phyloP scores from a whole-genome alignment of 2,888 invertebrate species.

The Cabera pusaria region DNA sequence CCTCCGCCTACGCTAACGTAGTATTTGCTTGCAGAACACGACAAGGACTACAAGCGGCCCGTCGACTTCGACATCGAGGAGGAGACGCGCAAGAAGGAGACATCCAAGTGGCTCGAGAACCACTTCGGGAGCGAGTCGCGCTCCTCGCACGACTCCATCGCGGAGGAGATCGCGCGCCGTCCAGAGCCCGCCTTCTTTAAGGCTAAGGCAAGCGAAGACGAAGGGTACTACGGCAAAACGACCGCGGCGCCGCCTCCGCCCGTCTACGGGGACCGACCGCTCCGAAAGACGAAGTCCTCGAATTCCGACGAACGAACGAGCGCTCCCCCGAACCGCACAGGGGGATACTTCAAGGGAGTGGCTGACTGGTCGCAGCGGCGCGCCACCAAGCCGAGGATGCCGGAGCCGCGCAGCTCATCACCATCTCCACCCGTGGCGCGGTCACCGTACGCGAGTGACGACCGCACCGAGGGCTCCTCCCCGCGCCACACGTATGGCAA shows the following conservation, averaged over 20 bases:
- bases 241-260: conserved; percentile 71
- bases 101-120: conserved; percentile 95
- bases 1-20: conserved; percentile 37
- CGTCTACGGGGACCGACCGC: conserved; percentile 68
- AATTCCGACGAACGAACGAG: conserved; percentile 77
- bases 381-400: conserved; percentile 77
- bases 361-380: conserved; percentile 91
- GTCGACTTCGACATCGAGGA: conserved; percentile 94
- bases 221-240: conserved; percentile 73
- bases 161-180: conserved; percentile 85
- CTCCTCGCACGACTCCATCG: conserved; percentile 88
- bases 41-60: conserved; percentile 91
- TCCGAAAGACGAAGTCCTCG: conserved; percentile 80
- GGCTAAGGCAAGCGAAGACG: conserved; percentile 79
- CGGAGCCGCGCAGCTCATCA: conserved; percentile 74
- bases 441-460: conserved; percentile 69
- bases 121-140: conserved; percentile 95
- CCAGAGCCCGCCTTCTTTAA: conserved; percentile 90
- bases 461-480: conserved; percentile 65
- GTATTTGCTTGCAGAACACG: conserved; percentile 83
- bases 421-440: conserved; percentile 70
- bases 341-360: conserved; percentile 88
- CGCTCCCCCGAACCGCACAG: conserved; percentile 67
- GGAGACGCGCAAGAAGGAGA: conserved; percentile 94
- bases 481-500: conserved; percentile 69